Conservation (phyloP, 2,113 vertebrate species). For the Oryzias melastigma region DNA sequence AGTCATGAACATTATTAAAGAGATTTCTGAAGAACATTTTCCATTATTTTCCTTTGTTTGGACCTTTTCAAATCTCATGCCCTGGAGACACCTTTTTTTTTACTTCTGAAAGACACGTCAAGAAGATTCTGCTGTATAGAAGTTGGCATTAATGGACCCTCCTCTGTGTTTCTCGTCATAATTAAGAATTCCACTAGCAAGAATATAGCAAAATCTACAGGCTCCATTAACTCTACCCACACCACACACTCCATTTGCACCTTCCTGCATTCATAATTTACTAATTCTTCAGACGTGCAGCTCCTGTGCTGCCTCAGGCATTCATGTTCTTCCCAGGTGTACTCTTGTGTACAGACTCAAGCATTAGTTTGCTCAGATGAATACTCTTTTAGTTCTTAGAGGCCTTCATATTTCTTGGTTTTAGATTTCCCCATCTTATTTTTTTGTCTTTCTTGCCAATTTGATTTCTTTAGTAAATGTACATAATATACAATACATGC, state of each 20-base stretch:
- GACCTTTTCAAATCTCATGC: not conserved
- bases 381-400: constrained; percentile 5
- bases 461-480: no score
- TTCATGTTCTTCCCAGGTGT: constrained; percentile 49
- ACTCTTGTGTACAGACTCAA: constrained; percentile 8
- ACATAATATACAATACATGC: no score
- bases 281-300: constrained; percentile 24
- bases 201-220: constrained; percentile 39
- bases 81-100: not conserved
- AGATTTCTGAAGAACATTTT: not conserved
- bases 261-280: constrained; percentile 60
- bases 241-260: constrained; percentile 48
- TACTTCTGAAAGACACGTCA: not conserved
- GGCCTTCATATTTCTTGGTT: constrained; percentile 15
- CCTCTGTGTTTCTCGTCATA: constrained; percentile 29
- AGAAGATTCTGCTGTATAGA: not conserved
- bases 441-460: not conserved
- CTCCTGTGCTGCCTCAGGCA: constrained; percentile 33
- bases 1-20: not conserved
- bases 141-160: constrained; percentile 43
- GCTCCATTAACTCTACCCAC: constrained; percentile 51
- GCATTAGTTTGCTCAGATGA: constrained; percentile 15
- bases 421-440: not conserved
- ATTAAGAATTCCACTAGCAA: constrained; percentile 50
- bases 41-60: not conserved